A percentile compares a stretch with the other conserved stretches of the same genome.
phyloP scores from a whole-genome alignment of 2,113 vertebrate species.

The Dinomys branickii region DNA sequence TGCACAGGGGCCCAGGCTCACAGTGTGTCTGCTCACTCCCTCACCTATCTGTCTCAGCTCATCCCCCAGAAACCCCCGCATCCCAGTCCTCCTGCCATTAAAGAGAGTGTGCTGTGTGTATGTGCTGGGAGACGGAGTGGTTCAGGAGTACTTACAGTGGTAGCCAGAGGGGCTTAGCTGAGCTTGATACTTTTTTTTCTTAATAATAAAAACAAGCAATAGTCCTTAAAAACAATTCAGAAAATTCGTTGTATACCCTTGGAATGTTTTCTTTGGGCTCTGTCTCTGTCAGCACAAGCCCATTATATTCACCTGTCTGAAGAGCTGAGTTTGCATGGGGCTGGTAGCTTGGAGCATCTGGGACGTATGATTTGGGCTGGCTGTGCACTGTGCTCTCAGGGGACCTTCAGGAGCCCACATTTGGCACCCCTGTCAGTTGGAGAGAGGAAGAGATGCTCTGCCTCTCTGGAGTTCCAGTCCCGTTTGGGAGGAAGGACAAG shows the following conservation, averaged over 20 bases:
- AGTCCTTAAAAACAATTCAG: background rate
- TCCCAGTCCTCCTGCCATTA: background rate
- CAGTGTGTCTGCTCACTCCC: background rate
- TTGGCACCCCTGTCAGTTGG: background rate
- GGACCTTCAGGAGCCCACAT: background rate
- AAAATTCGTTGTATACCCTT: background rate
- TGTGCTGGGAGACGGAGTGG: background rate
- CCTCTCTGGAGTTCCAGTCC: background rate
- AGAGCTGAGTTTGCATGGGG: background rate
- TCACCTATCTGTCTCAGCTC: background rate
- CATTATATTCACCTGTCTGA: background rate
- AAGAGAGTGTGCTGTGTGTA: background rate
- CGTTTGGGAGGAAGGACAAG: background rate
- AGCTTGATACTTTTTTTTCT: background rate
- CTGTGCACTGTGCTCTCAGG: background rate
- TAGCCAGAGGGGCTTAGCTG: background rate
- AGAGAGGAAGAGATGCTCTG: background rate
- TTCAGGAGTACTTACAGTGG: background rate
- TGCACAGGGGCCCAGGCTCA: background rate
- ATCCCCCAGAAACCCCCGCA: background rate
- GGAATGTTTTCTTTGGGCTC: background rate
- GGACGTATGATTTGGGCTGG: background rate
- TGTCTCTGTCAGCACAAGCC: background rate
- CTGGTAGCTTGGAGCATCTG: background rate
- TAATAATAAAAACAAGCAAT: background rate